Evolutionary conservation across 2,797 vertebrate genomes (phyloP).

Genomic region (Clamator glandarius): DNA sequence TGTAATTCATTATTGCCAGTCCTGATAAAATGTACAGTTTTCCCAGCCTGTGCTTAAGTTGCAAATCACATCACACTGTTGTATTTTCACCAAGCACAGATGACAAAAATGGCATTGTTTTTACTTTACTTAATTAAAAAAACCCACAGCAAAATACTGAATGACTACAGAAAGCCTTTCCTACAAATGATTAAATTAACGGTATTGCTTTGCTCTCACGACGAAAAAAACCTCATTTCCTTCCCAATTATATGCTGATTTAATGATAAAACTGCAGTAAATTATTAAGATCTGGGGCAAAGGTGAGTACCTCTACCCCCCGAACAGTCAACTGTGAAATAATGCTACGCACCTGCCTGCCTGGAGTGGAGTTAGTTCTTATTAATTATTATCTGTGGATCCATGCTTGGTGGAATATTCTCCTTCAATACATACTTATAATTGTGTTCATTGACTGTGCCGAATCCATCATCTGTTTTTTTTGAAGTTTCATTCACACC

Average conservation of each 20-base stretch:
- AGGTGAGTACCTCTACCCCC: slow-evolving; percentile 73
- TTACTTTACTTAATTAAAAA: slow-evolving; percentile 70
- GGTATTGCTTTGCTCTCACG: slow-evolving; percentile 16
- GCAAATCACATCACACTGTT: slow-evolving; percentile 53
- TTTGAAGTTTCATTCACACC: slow-evolving; percentile 67
- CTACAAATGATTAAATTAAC: slow-evolving; percentile 66
- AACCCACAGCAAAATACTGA: slow-evolving; percentile 43
- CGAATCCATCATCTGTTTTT: slow-evolving; percentile 52
- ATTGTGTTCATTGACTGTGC: slow-evolving; percentile 70
- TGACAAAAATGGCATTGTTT: slow-evolving; percentile 65
- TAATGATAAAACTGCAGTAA: slow-evolving; percentile 79
- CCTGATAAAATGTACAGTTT: slow-evolving; percentile 16
- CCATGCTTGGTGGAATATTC: slow-evolving; percentile 53
- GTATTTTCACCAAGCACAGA: slow-evolving; percentile 57
- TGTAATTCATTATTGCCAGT: slow-evolving; percentile 54
- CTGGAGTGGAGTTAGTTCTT: slow-evolving; percentile 52
- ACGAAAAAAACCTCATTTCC: slow-evolving; percentile 65
- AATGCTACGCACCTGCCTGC: slow-evolving; percentile 68
- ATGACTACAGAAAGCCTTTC: slow-evolving; percentile 51
- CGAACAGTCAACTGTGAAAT: slow-evolving; percentile 78
- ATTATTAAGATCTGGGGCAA: slow-evolving; percentile 80
- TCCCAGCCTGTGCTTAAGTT: slow-evolving; percentile 23
- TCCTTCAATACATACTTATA: slow-evolving; percentile 67
- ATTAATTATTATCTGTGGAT: slow-evolving; percentile 78
- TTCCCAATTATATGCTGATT: slow-evolving; percentile 78